Conservation (phyloP, 2,888 invertebrate species). For the Macrosiphum euphorbiae region DNA sequence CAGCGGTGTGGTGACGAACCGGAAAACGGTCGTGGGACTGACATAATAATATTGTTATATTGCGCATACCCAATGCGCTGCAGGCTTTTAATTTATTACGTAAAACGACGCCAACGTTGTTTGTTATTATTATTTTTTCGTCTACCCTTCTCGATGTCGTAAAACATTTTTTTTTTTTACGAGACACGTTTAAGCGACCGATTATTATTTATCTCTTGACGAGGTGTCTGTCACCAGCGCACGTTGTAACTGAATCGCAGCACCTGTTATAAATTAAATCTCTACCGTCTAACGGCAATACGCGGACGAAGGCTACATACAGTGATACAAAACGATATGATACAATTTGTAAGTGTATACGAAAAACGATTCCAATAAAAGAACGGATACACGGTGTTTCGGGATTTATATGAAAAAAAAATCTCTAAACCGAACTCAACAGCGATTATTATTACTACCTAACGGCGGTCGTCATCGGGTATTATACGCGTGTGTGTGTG, state of each 20-base stretch:
- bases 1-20: neutral
- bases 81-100: neutral
- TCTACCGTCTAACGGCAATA: neutral
- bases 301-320: too few relatives aligned
- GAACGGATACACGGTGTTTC: neutral
- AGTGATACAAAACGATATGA: too few relatives aligned
- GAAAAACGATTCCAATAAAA: neutral
- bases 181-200: neutral
- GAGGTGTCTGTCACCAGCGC: neutral
- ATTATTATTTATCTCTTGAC: neutral
- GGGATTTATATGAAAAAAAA: neutral
- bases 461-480: neutral
- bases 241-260: neutral
- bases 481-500: neutral
- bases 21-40: neutral
- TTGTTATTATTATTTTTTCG: neutral
- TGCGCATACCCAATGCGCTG: neutral
- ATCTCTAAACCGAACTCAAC: neutral
- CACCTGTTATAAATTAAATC: neutral
- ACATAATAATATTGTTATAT: neutral
- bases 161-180: neutral
- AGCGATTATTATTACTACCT: neutral
- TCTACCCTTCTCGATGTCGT: neutral
- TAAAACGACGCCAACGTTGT: neutral
- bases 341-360: neutral